Percentiles rank a stretch among this genome's conserved stretches.
These are phyloP conservation scores for Drosophila putrida DNA, from an alignment of 2,888 invertebrate genomes.

Conservation along the genomic window DNA sequence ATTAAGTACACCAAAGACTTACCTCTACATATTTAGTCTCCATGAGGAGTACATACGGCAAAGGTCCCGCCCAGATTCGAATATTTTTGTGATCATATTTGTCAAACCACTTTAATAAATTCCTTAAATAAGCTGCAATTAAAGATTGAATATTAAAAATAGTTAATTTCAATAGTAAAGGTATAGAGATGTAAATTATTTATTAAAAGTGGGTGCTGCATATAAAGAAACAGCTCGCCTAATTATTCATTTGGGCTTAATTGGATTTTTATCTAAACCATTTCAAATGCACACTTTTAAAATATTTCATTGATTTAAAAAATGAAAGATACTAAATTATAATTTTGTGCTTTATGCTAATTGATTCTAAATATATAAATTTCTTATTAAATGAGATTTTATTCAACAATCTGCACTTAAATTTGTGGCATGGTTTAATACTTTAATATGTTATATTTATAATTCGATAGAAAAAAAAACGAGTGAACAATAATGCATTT, in stretches of 20 bases:
- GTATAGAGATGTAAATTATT: no score
- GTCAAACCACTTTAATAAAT: slow-evolving; percentile 36
- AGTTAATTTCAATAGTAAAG: no score
- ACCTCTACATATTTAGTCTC: slow-evolving; percentile 63
- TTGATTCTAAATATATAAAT: no score
- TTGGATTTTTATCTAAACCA: no score
- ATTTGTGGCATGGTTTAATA: background rate
- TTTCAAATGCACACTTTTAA: background rate
- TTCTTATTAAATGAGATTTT: no score
- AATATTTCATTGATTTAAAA: no score
- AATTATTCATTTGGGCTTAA: no score
- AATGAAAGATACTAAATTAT: no score
- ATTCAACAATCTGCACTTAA: background rate
- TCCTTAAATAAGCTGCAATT: slow-evolving; percentile 42
- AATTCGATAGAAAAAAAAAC: background rate
- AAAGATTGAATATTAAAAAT: background rate
- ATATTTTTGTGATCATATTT: slow-evolving; percentile 42
- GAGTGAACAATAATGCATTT: background rate
- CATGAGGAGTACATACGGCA: slow-evolving; percentile 49
- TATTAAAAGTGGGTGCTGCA: no score
- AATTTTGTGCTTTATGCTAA: no score
- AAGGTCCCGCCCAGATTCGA: slow-evolving; percentile 52
- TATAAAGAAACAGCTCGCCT: no score
- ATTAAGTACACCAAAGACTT: background rate
- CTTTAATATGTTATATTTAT: background rate